A percentile compares a stretch with the other conserved stretches of the same genome.
Evolutionary conservation across 2,797 vertebrate species (phyloP).

Genomic region (Premnoplex brunnescens): DNA sequence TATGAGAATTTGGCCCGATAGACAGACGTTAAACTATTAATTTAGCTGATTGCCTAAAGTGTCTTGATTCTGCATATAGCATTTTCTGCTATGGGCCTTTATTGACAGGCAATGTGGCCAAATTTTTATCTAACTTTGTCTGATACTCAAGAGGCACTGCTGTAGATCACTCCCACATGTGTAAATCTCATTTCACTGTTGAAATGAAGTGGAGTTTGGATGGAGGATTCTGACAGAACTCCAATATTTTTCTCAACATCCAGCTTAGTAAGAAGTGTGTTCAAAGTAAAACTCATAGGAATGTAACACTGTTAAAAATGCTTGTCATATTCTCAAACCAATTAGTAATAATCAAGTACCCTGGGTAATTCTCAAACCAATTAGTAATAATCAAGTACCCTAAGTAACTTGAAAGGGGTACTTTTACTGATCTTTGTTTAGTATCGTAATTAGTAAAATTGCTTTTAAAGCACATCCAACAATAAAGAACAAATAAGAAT

Average conservation of each 20-base stretch:
- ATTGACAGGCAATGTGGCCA: neutral
- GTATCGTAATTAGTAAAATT: neutral
- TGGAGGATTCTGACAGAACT: neutral
- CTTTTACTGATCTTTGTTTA: neutral
- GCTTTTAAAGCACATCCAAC: neutral
- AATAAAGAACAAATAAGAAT: neutral
- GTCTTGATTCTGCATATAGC: neutral
- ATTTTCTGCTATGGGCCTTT: neutral
- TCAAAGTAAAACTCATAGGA: neutral
- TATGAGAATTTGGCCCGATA: neutral
- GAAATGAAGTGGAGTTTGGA: neutral
- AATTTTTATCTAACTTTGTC: neutral
- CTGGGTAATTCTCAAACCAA: neutral
- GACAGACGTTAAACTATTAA: accelerated
- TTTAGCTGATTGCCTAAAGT: neutral
- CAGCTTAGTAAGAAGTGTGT: neutral
- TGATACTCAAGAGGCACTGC: neutral
- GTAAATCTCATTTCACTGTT: neutral
- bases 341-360: neutral
- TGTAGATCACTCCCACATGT: neutral
- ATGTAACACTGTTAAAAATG: neutral
- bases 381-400: neutral
- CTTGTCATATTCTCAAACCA: neutral
- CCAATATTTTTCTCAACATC: neutral
- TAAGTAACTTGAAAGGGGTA: neutral